These are phyloP conservation scores for Dendrolimus houi DNA, from an alignment of 2,888 invertebrate genomes.

Conservation along the genomic window DNA sequence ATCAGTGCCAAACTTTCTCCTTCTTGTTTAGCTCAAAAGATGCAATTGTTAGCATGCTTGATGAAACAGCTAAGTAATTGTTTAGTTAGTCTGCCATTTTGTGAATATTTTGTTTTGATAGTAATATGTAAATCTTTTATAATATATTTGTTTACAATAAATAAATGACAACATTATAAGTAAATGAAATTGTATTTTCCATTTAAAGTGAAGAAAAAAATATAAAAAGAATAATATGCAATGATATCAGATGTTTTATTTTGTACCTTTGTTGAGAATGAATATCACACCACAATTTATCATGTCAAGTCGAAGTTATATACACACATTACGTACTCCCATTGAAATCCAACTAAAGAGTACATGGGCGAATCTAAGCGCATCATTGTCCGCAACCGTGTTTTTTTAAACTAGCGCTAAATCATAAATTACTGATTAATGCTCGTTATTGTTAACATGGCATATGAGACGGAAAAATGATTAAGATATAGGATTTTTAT, in stretches of 20 bases:
- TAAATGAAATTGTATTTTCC: conserved; percentile 76
- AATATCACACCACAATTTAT: too few species aligned
- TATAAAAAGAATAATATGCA: conserved; percentile 77
- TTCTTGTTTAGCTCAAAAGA: conserved; percentile 75
- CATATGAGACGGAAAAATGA: too few species aligned
- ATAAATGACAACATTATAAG: conserved; percentile 76
- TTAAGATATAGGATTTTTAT: too few species aligned
- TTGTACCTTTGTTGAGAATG: conserved; percentile 8
- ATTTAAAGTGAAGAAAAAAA: conserved; percentile 77
- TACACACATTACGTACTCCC: too few species aligned
- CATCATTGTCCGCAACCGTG: too few species aligned
- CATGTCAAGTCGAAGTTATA: too few species aligned
- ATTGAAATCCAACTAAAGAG: too few species aligned
- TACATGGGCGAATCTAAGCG: too few species aligned
- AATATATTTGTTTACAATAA: conserved; percentile 77
- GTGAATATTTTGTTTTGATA: conserved; percentile 77
- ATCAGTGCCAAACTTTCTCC: conserved; percentile 75
- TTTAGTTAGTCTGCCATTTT: conserved; percentile 77
- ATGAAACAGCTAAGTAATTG: conserved; percentile 70
- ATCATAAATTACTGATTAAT: too few species aligned
- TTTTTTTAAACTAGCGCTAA: too few species aligned
- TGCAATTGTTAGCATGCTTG: conserved; percentile 75
- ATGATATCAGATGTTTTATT: conserved; percentile 68
- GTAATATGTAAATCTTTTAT: conserved; percentile 77
- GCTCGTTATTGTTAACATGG: too few species aligned